A percentile compares a stretch with the other conserved stretches of the same genome.
Conservation (phyloP, 2,797 vertebrate species). For the Sebastiscus tertius region DNA sequence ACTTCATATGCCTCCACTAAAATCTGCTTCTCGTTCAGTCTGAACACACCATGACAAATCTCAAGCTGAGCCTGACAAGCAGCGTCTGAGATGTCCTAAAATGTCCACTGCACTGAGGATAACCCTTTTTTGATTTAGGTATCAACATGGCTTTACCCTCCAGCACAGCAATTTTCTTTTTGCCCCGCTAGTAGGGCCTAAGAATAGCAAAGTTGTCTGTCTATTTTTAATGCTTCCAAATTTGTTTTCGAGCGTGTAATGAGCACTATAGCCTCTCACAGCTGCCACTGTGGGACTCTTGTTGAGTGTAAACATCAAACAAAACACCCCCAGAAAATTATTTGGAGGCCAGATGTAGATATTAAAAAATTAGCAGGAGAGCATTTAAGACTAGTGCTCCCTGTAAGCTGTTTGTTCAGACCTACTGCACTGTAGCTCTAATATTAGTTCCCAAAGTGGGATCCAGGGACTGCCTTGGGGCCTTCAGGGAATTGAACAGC, state of each 20-base stretch:
- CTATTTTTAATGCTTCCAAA: slow-evolving; percentile 40
- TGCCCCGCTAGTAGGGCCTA: not conserved
- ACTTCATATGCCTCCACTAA: not conserved
- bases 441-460: slow-evolving; percentile 56
- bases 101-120: not conserved
- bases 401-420: slow-evolving; percentile 56
- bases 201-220: slow-evolving; percentile 23
- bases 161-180: not conserved
- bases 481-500: slow-evolving; percentile 45
- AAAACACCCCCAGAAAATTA: slow-evolving; percentile 33
- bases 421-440: slow-evolving; percentile 19
- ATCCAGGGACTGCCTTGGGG: slow-evolving; percentile 36
- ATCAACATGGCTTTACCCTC: not conserved
- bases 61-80: not conserved
- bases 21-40: not conserved
- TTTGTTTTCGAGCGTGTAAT: slow-evolving; percentile 44
- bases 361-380: slow-evolving; percentile 46
- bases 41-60: not conserved
- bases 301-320: slow-evolving; percentile 51
- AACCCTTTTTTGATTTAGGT: not conserved
- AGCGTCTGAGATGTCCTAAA: not conserved
- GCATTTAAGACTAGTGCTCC: slow-evolving; percentile 31
- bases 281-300: slow-evolving; percentile 16
- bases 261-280: slow-evolving; percentile 25
- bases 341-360: slow-evolving; percentile 32